A percentile compares a stretch with the other conserved stretches of the same genome.
Conservation (phyloP, 2,797 vertebrate genomes). For the Cygnus olor region DNA sequence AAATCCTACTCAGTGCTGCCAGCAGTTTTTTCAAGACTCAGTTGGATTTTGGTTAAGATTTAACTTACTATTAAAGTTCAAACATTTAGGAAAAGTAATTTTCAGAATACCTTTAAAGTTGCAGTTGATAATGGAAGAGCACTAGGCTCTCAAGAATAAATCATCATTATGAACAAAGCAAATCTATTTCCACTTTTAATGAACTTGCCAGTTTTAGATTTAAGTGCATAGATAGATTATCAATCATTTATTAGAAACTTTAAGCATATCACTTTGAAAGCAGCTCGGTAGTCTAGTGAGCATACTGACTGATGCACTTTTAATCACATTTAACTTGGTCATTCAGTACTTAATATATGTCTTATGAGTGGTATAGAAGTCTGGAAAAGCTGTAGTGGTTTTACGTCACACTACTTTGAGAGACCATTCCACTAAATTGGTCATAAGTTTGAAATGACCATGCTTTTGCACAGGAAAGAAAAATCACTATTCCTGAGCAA, state of each 20-base stretch:
- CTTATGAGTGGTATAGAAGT: background rate
- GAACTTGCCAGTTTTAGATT: background rate
- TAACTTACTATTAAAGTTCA: background rate
- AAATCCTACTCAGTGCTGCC: constrained; percentile 47
- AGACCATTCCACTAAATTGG: background rate
- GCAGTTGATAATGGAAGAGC: constrained; percentile 28
- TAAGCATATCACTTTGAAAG: constrained; percentile 27
- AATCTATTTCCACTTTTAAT: background rate
- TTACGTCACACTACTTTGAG: background rate
- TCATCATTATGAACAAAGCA: background rate
- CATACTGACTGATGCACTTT: background rate
- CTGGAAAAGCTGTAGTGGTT: background rate
- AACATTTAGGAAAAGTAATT: background rate
- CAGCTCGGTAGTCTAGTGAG: background rate
- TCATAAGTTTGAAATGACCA: background rate
- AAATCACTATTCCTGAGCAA: background rate
- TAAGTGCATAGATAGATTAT: background rate
- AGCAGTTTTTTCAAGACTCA: constrained; percentile 54
- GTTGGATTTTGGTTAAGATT: background rate
- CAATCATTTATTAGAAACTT: background rate
- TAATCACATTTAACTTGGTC: background rate
- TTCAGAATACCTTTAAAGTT: constrained; percentile 2
- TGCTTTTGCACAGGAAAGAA: background rate
- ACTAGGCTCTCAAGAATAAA: background rate
- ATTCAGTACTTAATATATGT: background rate